Evolutionary conservation across 2,888 invertebrate species (phyloP).

Genomic region (Limenitis camilla): DNA sequence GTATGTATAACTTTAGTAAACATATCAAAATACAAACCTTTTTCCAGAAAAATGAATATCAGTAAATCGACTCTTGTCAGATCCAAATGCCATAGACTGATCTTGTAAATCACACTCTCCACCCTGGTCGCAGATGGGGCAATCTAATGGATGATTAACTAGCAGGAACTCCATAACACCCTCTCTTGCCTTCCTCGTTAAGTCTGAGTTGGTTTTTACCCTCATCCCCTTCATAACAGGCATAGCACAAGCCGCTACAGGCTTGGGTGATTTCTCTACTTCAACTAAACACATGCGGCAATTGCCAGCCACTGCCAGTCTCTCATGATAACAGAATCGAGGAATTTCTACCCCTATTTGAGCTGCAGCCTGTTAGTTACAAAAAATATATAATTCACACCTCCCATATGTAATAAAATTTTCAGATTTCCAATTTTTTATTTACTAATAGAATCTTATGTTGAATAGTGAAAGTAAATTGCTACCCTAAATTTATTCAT

Average conservation of each 20-base stretch:
- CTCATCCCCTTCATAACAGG: conserved; percentile 99
- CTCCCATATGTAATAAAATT: too few relatives aligned
- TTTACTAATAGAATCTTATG: background rate
- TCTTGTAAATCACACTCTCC: conserved; percentile 96
- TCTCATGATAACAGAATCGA: conserved; percentile 98
- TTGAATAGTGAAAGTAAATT: too few relatives aligned
- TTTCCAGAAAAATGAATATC: conserved; percentile 95
- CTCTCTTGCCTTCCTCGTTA: conserved; percentile 83
- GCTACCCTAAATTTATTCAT: too few relatives aligned
- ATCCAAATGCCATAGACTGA: conserved; percentile 99
- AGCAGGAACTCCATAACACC: conserved; percentile 99
- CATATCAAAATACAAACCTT: conserved; percentile 67
- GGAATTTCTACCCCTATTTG: conserved; percentile 98
- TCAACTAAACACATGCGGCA: conserved; percentile 99
- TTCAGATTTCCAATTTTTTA: background rate
- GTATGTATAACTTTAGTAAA: too few relatives aligned
- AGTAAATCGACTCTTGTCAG: conserved; percentile 92
- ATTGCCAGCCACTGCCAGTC: conserved; percentile 98
- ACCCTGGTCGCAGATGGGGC: conserved; percentile 99
- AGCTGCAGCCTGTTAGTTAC: conserved; percentile 87
- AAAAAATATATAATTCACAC: background rate
- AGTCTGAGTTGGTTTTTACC: conserved; percentile 96
- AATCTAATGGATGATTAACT: conserved; percentile 98
- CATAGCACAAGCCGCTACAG: conserved; percentile 99
- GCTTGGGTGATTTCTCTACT: conserved; percentile 98